Evolutionary conservation across 2,888 invertebrate species (phyloP), one percentile per base, ranked within the genome.

Genomic region (Drosophila maculinotata): DNA sequence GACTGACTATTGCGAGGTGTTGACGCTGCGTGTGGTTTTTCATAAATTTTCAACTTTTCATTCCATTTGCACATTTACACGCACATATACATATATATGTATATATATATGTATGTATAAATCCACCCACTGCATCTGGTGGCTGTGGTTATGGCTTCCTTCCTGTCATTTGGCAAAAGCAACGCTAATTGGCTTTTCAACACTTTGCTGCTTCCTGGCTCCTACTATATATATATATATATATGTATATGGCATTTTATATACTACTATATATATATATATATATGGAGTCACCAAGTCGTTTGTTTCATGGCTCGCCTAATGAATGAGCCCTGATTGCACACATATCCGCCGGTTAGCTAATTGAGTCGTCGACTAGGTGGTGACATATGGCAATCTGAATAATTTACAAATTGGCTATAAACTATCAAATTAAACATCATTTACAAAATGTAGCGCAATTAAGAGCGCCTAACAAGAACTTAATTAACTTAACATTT

Each of bases 121-220:
- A 38, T 53, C 36, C 71, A 41, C 48, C 52, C 52, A 67, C 48
- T 1, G 17, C n/a, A 9, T 10, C 14, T 41, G 38, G 20, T 41
- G 12, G 65, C 68, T 67, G 63, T 76, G 73, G 73, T 74, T 83
- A 86, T 80, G 87, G 81, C 81, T 81, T 81, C 81, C 81, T 87
- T 81, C 81, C 81, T 84, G 84, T 66, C 81, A 75, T 75, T 74
- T 75, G 70, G 60, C 47, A 65, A 64, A 65, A 64, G 57, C 57
- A 68, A 77, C 69, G 85, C 81, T 87, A 82, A 82, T 82, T 82
- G 82, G 82, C 74, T 76, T 82, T 81, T 85, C 86, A 83, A 83
- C 82, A 83, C 82, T 82, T 87, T 79, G 54, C 52, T 66, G 74
- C 82, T 82, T 82, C 81, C 87, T 69, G 76, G 41, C 63, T 31